Base-by-base conservation (phyloP, 2,797 vertebrate genomes). In the Hylomyscus alleni region DNA sequence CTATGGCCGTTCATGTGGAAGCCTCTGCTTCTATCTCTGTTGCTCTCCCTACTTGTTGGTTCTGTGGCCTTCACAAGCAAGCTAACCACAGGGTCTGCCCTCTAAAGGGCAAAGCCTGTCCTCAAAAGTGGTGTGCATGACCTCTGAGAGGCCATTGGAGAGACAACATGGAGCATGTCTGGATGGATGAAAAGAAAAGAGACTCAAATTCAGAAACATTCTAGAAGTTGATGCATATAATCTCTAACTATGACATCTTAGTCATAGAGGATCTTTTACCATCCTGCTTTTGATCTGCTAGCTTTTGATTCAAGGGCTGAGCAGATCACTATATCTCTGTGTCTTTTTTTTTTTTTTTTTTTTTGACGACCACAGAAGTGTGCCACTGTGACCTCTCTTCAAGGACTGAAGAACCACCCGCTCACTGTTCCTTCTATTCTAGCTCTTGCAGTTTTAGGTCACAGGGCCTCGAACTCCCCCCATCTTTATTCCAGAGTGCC, bases 51-150 rank as follows among this genome's bases (percentile, higher is more conserved):
- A 4, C 50, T 50, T 20, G 2, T 60, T 2, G 0, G n/a, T 65
- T 88, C 44, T 40, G 65, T 34, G 60, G 3, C 44, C 44, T 6
- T 72, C 72, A n/a, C 78, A 3, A 9, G 20, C 12, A 15, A 17
- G 2, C 56, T 47, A 29, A 44, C 47, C 34, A 14, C 0, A 0
- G 6, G 29, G 31, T 9, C 50, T 24, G 40, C 6, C 20, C 22
- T 26, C 3, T 58, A 12, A 54, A n/a, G 19, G 29, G n/a, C 44
- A 83, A 24, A 75, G 20, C 15, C 20, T 93, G 17, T 31, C 26
- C 34, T 20, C 8, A 0, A 90, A 34, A 77, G 44, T 50, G 47
- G 44, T 92, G 20, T 6, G 1, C 15, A 2, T 1, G 20, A 60
- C 19, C 15, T 90, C 77, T 83, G 54, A 65, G 60, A 7, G 17